Conservation (phyloP, 2,888 invertebrate genomes). For the Leptopilina syphax region DNA sequence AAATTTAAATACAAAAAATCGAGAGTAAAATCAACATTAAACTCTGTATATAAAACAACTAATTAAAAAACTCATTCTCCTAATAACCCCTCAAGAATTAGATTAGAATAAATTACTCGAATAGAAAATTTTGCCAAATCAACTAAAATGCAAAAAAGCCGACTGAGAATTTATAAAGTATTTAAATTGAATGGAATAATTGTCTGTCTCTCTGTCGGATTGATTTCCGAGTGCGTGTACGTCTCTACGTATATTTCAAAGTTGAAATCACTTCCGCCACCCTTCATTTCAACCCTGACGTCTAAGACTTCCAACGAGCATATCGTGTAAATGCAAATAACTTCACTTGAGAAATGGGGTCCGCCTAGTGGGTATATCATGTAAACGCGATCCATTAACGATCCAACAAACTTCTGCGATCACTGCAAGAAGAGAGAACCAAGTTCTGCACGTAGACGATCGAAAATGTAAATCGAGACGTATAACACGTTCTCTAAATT, state of each 20-base stretch:
- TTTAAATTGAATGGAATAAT: constrained; percentile 44
- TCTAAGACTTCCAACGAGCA: constrained; percentile 55
- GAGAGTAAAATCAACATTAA: too few species aligned
- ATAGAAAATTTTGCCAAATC: too few species aligned
- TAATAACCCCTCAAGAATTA: too few species aligned
- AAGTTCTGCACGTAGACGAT: constrained; percentile 15
- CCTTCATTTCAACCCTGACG: constrained; percentile 32
- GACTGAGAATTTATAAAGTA: too few species aligned
- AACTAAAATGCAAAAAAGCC: too few species aligned
- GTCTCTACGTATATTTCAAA: constrained; percentile 49
- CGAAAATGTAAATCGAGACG: constrained; percentile 19
- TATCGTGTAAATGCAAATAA: constrained; percentile 60
- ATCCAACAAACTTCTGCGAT: constrained; percentile 55
- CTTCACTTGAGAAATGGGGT: constrained; percentile 55
- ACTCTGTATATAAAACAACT: too few species aligned
- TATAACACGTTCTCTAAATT: constrained; percentile 16
- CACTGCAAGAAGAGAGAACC: constrained; percentile 39
- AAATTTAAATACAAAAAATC: too few species aligned
- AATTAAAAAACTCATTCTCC: too few species aligned
- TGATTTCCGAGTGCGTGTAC: constrained; percentile 49
- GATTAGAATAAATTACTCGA: too few species aligned
- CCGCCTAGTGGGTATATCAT: constrained; percentile 56
- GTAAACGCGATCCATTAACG: constrained; percentile 58
- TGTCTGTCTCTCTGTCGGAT: constrained; percentile 33
- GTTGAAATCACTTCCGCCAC: constrained; percentile 22